Conservation (phyloP, 1,140 invertebrate species). For the Drosophila arizonae region DNA sequence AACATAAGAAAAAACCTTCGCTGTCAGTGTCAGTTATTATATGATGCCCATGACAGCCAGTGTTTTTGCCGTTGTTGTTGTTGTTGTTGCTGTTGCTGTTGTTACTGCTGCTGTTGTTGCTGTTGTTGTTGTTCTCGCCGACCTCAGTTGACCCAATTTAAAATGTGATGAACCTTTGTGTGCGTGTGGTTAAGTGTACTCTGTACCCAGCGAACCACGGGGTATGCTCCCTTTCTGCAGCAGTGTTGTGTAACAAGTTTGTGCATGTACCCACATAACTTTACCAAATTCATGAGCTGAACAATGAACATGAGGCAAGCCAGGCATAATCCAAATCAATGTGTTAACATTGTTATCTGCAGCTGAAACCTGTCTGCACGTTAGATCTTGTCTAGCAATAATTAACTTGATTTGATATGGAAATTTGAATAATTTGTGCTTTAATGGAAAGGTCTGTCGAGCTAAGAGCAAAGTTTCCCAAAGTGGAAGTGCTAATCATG, state of each 20-base stretch:
- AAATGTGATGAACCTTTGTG: slow-evolving; percentile 30
- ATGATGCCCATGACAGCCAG: slow-evolving; percentile 50
- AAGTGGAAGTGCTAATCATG: slow-evolving; percentile 70
- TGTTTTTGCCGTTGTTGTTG: slow-evolving; percentile 19
- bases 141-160: slow-evolving; percentile 61
- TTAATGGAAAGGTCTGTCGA: background rate
- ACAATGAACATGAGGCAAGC: too few relatives aligned
- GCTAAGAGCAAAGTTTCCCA: slow-evolving; percentile 56
- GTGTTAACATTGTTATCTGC: too few relatives aligned
- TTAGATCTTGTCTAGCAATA: slow-evolving; percentile 23
- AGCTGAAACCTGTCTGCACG: too few relatives aligned
- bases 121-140: slow-evolving; percentile 22
- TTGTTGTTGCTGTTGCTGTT: background rate
- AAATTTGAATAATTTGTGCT: slow-evolving; percentile 52
- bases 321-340: too few relatives aligned
- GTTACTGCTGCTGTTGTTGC: too few relatives aligned
- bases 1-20: slow-evolving; percentile 52
- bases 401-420: slow-evolving; percentile 56
- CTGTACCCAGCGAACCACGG: background rate
- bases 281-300: too few relatives aligned
- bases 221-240: background rate
- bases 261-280: too few relatives aligned
- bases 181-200: slow-evolving; percentile 15
- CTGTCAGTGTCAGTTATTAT: slow-evolving; percentile 74
- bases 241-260: too few relatives aligned